Base-by-base conservation (phyloP, 2,888 invertebrate genomes). In the Cinara cedri region DNA sequence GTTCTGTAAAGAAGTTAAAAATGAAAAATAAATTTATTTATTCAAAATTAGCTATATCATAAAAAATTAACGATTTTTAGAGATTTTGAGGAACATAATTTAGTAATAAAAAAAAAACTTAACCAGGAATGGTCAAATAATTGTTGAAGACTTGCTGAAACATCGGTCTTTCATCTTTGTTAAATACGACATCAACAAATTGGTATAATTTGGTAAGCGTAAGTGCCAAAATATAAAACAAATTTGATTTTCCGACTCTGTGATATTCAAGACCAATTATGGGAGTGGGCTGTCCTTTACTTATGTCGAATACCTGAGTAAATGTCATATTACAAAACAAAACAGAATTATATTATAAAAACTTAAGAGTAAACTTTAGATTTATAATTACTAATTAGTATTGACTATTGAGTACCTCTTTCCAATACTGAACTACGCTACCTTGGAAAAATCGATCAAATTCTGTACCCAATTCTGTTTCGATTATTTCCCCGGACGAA, bases 181-280 rank as follows among this genome's bases (percentile, higher is more conserved):
- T 90, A 0, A 91, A 89, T 72, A 91, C 89, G 62, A 85, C 85
- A 1, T 96, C 96, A 82, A 93, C 90, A 85, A 96, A 97, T 86
- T 95, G 94, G 86, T 96, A 97, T 65, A 98, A 87, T 78, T 94
- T 89, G 68, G 91, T 92, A 1, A 93, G 90, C 6, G 97, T 95
- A 0, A 95, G 92, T 3, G 92, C 93, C 82, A 97, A 90, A 54
- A 97, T 90, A 76, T 93, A 90, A 86, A 93, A 96, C 84, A 90
- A 91, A 82, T 90, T 91, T 0, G 90, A 89, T 71, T 89, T 89
- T 14, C 91, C 90, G 81, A 93, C 88, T 84, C 91, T 90, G 85
- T 93, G 92, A 86, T 94, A 93, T 85, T 95, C 92, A 75, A 97
- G 87, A 0, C 95, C 95, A n/a, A 94, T 96, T 82, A 97, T 93